Evolutionary conservation across 2,797 vertebrate genomes (phyloP), one percentile per base, ranked within the genome.

Genomic region (Rhinatrema bivittatum): DNA sequence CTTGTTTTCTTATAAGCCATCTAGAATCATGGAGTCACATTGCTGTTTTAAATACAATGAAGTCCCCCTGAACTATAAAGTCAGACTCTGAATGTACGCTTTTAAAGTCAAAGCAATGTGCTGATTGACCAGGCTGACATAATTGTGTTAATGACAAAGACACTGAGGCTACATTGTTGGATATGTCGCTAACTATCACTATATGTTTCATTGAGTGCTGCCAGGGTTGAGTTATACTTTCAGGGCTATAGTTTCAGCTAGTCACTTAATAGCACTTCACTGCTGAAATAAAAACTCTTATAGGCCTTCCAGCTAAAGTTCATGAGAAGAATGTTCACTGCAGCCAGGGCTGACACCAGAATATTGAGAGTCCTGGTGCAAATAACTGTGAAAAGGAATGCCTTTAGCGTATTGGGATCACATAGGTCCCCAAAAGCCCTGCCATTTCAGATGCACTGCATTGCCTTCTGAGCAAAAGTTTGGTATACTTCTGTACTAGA

Each of bases 61-160:
- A 53, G 67, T 49, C 58, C 41, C 25, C 33, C 73, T 53, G 26
- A 57, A 72, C 49, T 78, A 66, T 68, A 54, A 74, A 74, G 75
- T 61, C 53, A 13, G 25, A 27, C 48, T 72, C 78, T 78, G 63
- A 68, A 40, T 66, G 42, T 61, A 52, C 10, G 45, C 39, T 53
- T 74, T 72, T 67, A 76, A 74, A 82, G 74, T 81, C 72, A 78
- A 75, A 70, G 68, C 62, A 64, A 67, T 46, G 65, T 68, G 75
- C 65, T 76, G 79, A 85, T 84, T 77, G 79, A 81, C 65, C 72
- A 56, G 67, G 53, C 63, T 70, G 73, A 76, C 77, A 76, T 81
- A 78, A 81, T 76, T 84, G 69, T 78, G 76, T 66, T 82, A 82
- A 84, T 80, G 72, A 76, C 72, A 78, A n/a, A 68, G 74, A 78